Percentiles rank a stretch among this genome's conserved stretches.
These are phyloP conservation scores for Cephus nigrinus DNA, from an alignment of 2,888 invertebrate species.

Conservation along the genomic window DNA sequence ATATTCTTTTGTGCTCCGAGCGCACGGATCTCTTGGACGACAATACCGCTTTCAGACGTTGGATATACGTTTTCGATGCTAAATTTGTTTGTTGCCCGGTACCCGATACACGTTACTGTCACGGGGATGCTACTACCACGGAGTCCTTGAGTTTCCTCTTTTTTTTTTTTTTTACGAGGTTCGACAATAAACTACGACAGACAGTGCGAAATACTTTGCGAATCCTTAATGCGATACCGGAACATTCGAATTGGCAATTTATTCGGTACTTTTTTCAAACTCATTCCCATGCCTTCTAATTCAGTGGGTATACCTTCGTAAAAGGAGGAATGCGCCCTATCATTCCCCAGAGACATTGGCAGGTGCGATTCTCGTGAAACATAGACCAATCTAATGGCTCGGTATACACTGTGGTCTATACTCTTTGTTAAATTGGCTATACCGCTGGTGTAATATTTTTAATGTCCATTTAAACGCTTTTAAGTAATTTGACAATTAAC, in stretches of 20 bases:
- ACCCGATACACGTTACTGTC: slow-evolving; percentile 27
- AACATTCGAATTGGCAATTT: background rate
- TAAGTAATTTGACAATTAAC: background rate
- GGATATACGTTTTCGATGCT: slow-evolving; percentile 20
- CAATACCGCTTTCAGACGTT: slow-evolving; percentile 17
- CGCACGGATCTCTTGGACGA: slow-evolving; percentile 3
- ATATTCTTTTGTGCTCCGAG: background rate
- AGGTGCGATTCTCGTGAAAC: background rate
- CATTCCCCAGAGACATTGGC: background rate
- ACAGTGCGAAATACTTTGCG: slow-evolving; percentile 22
- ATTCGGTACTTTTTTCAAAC: background rate
- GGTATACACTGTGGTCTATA: background rate
- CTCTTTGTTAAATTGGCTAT: background rate
- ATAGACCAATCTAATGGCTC: background rate
- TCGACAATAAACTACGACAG: slow-evolving; percentile 37
- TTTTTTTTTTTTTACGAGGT: slow-evolving; percentile 9
- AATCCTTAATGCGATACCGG: background rate
- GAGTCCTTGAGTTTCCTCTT: background rate
- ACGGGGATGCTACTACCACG: background rate
- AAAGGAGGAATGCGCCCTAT: background rate
- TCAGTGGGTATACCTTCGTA: background rate
- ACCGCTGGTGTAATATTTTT: background rate
- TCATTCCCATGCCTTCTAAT: background rate
- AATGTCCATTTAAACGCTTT: background rate
- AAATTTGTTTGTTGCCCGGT: slow-evolving; percentile 44